Base-by-base conservation (phyloP, 2,888 invertebrate species). In the Notodonta dromedarius region DNA sequence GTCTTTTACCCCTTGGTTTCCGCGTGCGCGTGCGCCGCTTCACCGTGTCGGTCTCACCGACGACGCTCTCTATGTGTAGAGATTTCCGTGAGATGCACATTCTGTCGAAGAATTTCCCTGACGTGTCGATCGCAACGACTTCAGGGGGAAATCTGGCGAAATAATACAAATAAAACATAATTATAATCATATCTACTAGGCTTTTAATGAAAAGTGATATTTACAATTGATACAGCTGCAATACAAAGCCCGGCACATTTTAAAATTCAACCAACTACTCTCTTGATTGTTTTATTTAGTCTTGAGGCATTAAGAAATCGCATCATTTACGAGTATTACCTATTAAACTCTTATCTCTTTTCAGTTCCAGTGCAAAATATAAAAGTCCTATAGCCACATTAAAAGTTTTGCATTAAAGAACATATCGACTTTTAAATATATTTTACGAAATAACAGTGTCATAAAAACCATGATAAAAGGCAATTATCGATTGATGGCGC, bases 21-120 rank as follows among this genome's bases (percentile, higher is more conserved):
- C 97, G 94, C 58, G 95, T 95, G 82, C 96, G 94, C 60, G 96
- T 96, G 76, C 96, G 93, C 76, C 96, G 94, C 83, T 96, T 96
- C 63, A 96, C 95, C 56, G 95, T 95, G 86, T 95, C 95, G 54
- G 94, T 94, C 79, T 95, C 95, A 61, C 89, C 93, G 63, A 79
- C 69, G 64, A 81, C 78, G 58, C 79, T 82, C 69, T 94, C 94
- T 66, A 95, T 91, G 79, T 95, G 95, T 61, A 98, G 94, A 51
- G 98, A 98, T 84, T 97, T 96, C 70, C 98, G 95, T 69, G 97
- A 96, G 79, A 95, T 95, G 79, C 97, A 97, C 97, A 98, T 97
- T 74, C 98, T 95, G 83, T 97, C 96, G 94, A 98, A 98, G 86
- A 96, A 96, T 80, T 95, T 95, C 59, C 98, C 98, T 67, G 97